Evolutionary conservation across 2,113 vertebrate species (phyloP).

Genomic region (Megaceryle torquata): DNA sequence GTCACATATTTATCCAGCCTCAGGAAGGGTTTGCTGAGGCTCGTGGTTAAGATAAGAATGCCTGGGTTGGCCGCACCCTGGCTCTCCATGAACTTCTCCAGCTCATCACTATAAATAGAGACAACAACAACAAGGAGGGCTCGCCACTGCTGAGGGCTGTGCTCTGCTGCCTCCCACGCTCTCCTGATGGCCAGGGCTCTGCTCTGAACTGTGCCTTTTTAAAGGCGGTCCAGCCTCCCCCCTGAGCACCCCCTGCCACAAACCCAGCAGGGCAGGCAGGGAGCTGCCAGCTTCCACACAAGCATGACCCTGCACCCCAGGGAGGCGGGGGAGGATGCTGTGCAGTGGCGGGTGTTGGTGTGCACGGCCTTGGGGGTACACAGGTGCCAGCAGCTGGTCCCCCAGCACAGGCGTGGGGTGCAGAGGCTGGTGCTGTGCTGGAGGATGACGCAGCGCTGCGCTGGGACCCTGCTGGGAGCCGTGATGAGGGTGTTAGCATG

Average conservation of each 20-base stretch:
- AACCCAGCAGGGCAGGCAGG: not conserved
- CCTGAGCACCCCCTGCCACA: not conserved
- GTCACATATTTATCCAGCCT: slow-evolving; percentile 94
- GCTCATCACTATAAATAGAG: slow-evolving; percentile 83
- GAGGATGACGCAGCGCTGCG: not conserved
- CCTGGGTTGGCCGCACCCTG: slow-evolving; percentile 88
- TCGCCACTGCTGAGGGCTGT: not conserved
- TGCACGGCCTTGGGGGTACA: not conserved
- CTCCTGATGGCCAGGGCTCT: not conserved
- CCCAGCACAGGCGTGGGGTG: not conserved
- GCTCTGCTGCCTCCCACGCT: not conserved
- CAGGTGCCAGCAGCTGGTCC: not conserved
- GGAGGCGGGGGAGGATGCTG: not conserved
- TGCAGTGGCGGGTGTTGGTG: not conserved
- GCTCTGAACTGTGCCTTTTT: not conserved
- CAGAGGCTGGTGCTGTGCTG: not conserved
- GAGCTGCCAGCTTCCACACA: not conserved
- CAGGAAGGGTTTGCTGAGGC: slow-evolving; percentile 96
- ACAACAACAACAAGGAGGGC: not conserved
- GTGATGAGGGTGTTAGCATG: rapidly evolving
- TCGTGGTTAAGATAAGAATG: slow-evolving; percentile 91
- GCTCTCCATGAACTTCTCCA: slow-evolving; percentile 95
- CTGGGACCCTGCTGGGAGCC: not conserved
- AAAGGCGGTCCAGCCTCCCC: not conserved
- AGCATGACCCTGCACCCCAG: not conserved